Conservation (phyloP, 2,113 vertebrate species). For the Eira barbara region DNA sequence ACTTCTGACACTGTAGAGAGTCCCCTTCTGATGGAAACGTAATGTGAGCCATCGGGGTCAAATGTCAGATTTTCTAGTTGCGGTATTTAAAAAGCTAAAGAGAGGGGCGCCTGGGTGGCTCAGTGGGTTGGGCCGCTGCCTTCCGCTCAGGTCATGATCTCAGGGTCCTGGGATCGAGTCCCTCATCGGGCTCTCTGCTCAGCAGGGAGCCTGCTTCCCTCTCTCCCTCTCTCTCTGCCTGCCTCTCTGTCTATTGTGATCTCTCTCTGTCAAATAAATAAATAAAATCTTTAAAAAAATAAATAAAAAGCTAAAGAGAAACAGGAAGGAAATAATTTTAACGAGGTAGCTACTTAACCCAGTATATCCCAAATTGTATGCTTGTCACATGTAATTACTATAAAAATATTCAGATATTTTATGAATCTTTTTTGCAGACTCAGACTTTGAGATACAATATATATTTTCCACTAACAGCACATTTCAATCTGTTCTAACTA, state of each 20-base stretch:
- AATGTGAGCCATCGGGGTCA: not conserved
- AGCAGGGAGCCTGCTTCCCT: too few species aligned
- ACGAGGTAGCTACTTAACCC: not conserved
- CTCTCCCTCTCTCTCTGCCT: too few species aligned
- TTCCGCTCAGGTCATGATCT: too few species aligned
- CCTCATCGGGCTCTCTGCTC: too few species aligned
- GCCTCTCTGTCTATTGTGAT: too few species aligned
- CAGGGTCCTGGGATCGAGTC: too few species aligned
- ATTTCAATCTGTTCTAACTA: not conserved
- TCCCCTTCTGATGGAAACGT: not conserved
- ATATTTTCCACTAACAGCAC: not conserved
- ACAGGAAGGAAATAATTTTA: not conserved
- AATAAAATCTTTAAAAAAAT: too few species aligned
- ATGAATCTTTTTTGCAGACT: too few species aligned
- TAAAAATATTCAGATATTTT: not conserved
- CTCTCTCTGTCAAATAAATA: too few species aligned
- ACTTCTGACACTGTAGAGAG: not conserved
- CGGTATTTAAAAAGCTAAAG: not conserved
- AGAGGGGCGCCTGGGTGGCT: too few species aligned
- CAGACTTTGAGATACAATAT: not conserved
- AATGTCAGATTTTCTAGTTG: not conserved
- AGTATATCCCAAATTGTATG: not conserved
- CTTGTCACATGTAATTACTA: not conserved
- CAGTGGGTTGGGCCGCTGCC: too few species aligned
- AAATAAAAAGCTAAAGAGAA: constrained; percentile 30